phyloP scores from a whole-genome alignment of 2,797 vertebrate species.

The Morus bassanus region DNA sequence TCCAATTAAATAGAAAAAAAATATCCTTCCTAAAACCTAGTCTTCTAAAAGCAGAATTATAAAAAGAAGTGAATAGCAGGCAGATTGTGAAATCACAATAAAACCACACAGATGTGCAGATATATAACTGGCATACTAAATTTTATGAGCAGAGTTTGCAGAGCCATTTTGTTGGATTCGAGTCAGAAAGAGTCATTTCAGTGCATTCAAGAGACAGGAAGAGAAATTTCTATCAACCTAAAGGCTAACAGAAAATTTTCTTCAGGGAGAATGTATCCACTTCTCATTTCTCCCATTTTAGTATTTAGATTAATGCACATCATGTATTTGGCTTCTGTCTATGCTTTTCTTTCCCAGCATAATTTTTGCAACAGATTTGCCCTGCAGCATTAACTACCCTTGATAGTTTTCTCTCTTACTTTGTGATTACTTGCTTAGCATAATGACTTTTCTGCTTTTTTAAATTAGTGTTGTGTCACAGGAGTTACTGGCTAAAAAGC shows the following conservation, averaged over 20 bases:
- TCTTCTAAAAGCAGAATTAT: neutral
- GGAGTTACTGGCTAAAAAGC: neutral
- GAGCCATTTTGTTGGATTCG: neutral
- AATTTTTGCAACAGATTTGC: constrained; percentile 26
- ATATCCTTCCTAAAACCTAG: neutral
- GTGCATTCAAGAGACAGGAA: neutral
- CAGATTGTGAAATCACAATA: neutral
- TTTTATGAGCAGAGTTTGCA: neutral
- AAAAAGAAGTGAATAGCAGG: neutral
- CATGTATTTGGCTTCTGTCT: constrained; percentile 38
- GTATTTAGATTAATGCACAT: constrained; percentile 39
- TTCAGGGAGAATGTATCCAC: neutral
- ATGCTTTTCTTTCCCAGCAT: constrained; percentile 27
- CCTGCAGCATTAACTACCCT: constrained; percentile 35
- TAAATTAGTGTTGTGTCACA: neutral
- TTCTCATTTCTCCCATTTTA: constrained; percentile 34
- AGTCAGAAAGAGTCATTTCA: constrained; percentile 28
- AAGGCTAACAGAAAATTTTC: neutral
- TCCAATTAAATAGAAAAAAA: neutral
- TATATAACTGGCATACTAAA: neutral
- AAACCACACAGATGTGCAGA: neutral
- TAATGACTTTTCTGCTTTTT: constrained; percentile 33
- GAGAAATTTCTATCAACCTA: neutral
- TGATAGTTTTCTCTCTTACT: constrained; percentile 34
- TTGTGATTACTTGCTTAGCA: constrained; percentile 38